Conservation (phyloP, 2,888 invertebrate genomes). For the Byasa hedistus region DNA sequence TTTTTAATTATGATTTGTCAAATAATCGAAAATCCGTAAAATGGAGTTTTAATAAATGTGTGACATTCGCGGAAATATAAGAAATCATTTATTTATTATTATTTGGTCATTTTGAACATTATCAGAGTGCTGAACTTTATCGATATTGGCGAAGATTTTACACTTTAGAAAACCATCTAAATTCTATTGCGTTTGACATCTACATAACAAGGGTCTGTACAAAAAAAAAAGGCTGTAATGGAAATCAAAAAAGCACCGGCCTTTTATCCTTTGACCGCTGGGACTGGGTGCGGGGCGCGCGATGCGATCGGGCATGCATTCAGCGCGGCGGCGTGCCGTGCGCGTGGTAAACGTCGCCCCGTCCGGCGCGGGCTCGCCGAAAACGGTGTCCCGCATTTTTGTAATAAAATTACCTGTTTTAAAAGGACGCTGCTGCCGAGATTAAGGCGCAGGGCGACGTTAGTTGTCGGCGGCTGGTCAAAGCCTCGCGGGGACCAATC, state of each 20-base stretch:
- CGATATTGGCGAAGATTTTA: not conserved
- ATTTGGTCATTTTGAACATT: not conserved
- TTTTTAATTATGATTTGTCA: too few relatives aligned
- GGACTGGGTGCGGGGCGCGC: too few relatives aligned
- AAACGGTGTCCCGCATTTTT: conserved; percentile 74
- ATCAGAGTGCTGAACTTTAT: not conserved
- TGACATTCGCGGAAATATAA: too few relatives aligned
- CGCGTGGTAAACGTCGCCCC: conserved; percentile 56
- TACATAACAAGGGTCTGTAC: not conserved
- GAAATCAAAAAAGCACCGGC: conserved; percentile 47
- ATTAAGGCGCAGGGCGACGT: conserved; percentile 77
- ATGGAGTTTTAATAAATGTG: too few relatives aligned
- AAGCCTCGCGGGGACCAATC: conserved; percentile 65
- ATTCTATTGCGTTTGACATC: not conserved
- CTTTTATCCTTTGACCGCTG: conserved; percentile 66
- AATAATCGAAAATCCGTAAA: too few relatives aligned
- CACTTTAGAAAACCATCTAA: not conserved
- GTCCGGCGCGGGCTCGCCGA: conserved; percentile 61
- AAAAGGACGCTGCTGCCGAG: conserved; percentile 79
- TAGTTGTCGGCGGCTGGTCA: conserved; percentile 77
- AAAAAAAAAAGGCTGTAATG: conserved; percentile 46
- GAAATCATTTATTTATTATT: too few relatives aligned
- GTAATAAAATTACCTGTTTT: conserved; percentile 79
- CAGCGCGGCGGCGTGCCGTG: conserved; percentile 42
- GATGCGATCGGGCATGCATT: conserved; percentile 63